phyloP scores from a whole-genome alignment of 2,797 vertebrate genomes.

The Enteromius argenteus region DNA sequence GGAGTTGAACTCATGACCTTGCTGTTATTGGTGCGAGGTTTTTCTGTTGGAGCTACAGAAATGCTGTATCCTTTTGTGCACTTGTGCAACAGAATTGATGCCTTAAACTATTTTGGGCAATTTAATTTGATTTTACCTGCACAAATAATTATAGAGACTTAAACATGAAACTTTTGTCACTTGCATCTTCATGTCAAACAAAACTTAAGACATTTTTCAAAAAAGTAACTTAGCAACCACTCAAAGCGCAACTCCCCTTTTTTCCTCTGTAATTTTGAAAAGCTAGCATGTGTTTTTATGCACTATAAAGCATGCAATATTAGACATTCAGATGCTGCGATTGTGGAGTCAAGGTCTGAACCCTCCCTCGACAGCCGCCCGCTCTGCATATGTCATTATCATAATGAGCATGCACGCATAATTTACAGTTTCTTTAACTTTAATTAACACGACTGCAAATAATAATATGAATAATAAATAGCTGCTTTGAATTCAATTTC shows the following conservation, averaged over 20 bases:
- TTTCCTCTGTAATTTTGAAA: not conserved
- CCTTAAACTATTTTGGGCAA: not conserved
- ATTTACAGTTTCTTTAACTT: constrained; percentile 75
- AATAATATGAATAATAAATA: constrained; percentile 82
- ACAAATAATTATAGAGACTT: not conserved
- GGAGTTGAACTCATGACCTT: not conserved
- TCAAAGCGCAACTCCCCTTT: not conserved
- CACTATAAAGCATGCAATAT: constrained; percentile 48
- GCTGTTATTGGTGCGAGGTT: not conserved
- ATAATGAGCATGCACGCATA: constrained; percentile 66
- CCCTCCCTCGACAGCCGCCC: constrained; percentile 52
- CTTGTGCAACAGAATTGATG: not conserved
- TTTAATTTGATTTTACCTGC: not conserved
- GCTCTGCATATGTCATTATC: constrained; percentile 71
- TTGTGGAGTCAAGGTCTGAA: constrained; percentile 59
- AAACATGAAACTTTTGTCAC: not conserved
- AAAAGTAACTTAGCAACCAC: not conserved
- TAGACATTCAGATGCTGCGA: constrained; percentile 60
- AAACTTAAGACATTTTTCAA: not conserved
- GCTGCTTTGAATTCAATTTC: constrained; percentile 75
- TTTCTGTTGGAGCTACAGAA: not conserved
- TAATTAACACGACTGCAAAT: constrained; percentile 74
- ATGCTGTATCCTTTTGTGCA: not conserved
- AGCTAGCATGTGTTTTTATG: constrained; percentile 45
- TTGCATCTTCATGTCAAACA: not conserved